Evolutionary conservation across 1,140 invertebrate species (phyloP).

Genomic region (Charaxes varanes): DNA sequence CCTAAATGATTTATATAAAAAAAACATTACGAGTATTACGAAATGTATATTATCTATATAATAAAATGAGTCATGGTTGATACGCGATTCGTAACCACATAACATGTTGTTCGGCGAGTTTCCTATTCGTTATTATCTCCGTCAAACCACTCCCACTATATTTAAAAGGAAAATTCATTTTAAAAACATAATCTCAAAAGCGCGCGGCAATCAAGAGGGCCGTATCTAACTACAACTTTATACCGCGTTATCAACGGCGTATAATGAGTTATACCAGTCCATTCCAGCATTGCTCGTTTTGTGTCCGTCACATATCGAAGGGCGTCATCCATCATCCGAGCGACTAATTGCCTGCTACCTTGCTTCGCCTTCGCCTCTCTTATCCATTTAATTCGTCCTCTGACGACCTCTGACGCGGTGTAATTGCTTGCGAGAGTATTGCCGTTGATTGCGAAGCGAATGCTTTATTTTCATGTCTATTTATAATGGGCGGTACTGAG

Average conservation of each 20-base stretch:
- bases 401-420: conserved; percentile 32
- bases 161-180: conserved; percentile 11
- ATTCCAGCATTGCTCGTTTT: conserved; percentile 54
- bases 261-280: conserved; percentile 57
- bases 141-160: too few relatives aligned
- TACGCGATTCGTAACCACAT: too few relatives aligned
- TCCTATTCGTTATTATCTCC: too few relatives aligned
- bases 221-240: conserved; percentile 62
- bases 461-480: conserved; percentile 5
- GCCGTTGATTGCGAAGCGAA: conserved; percentile 10
- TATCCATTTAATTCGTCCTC: conserved; percentile 64
- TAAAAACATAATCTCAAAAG: conserved; percentile 37
- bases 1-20: too few relatives aligned
- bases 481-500: neutral
- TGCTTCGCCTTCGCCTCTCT: conserved; percentile 38
- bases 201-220: conserved; percentile 41
- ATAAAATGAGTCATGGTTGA: too few relatives aligned
- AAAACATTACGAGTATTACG: too few relatives aligned
- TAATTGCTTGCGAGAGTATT: conserved; percentile 28
- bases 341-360: conserved; percentile 69
- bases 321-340: conserved; percentile 61
- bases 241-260: conserved; percentile 61
- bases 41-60: too few relatives aligned
- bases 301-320: conserved; percentile 50
- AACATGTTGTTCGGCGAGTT: too few relatives aligned